Evolutionary conservation across 2,113 vertebrate species (phyloP).

Genomic region (Panthera tigris): DNA sequence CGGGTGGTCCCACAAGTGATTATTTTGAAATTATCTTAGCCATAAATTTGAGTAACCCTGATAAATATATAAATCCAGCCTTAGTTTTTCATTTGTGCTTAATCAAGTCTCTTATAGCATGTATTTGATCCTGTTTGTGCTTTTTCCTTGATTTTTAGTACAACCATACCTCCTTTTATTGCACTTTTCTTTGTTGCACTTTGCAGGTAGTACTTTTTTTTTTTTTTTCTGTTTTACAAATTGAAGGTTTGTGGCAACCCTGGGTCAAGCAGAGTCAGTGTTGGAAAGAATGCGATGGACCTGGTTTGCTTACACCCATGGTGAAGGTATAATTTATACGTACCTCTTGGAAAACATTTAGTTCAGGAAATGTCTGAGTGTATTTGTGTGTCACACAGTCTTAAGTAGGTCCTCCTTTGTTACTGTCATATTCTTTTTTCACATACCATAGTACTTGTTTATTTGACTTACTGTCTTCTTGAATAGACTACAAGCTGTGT

Average conservation of each 20-base stretch:
- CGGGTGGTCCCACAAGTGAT: neutral
- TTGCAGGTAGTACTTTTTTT: neutral
- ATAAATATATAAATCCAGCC: neutral
- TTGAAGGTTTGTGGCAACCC: neutral
- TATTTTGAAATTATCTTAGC: constrained; percentile 30
- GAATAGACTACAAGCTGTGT: neutral
- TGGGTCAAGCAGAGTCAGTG: neutral
- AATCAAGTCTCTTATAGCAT: neutral
- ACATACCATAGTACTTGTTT: neutral
- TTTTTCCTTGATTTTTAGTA: constrained; percentile 30
- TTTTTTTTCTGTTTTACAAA: neutral
- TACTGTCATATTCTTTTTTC: neutral
- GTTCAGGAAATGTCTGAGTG: neutral
- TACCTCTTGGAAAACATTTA: neutral
- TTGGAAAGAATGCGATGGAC: neutral
- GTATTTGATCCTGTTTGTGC: neutral
- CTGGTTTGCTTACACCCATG: neutral
- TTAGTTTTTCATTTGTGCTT: constrained; percentile 2
- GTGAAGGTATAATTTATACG: neutral
- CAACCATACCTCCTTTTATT: neutral
- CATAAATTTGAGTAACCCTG: neutral
- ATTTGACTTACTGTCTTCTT: neutral
- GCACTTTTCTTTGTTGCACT: neutral
- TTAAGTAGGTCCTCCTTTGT: neutral
- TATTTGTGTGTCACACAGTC: neutral